Conservation (phyloP, 2,888 invertebrate species). For the Augochlorella aurata region DNA sequence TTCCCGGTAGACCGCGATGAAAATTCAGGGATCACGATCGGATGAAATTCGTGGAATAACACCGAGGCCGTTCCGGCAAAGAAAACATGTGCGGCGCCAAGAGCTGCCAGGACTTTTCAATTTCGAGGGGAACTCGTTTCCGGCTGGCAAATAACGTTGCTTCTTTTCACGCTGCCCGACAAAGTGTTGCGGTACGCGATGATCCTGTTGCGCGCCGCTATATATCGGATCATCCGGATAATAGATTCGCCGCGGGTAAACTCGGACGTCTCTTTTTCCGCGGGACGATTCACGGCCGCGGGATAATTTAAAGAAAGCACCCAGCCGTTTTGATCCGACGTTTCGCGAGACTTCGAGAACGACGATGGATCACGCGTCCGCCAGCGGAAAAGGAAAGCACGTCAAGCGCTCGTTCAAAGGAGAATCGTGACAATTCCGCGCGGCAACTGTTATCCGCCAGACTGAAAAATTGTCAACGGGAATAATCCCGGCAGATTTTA, state of each 20-base stretch:
- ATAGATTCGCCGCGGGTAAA: conserved; percentile 47
- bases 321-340: not conserved
- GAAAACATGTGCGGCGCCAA: conserved; percentile 39
- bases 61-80: conserved; percentile 23
- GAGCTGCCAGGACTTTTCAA: conserved; percentile 43
- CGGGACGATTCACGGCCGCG: not conserved
- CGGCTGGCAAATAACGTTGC: conserved; percentile 41
- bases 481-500: not conserved
- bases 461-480: not conserved
- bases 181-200: conserved; percentile 45
- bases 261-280: conserved; percentile 13
- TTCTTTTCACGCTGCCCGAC: conserved; percentile 36
- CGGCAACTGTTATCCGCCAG: not conserved
- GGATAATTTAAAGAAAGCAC: conserved; percentile 49
- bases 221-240: conserved; percentile 56
- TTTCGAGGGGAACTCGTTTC: conserved; percentile 47
- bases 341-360: too few species aligned
- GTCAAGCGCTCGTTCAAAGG: not conserved
- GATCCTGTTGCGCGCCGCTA: conserved; percentile 44
- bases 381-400: not conserved
- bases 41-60: conserved; percentile 49
- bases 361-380: not conserved
- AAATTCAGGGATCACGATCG: conserved; percentile 47
- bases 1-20: conserved; percentile 11
- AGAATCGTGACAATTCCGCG: too few species aligned